Evolutionary conservation across 2,888 invertebrate genomes (phyloP).

Genomic region (Epinotia bilunana): DNA sequence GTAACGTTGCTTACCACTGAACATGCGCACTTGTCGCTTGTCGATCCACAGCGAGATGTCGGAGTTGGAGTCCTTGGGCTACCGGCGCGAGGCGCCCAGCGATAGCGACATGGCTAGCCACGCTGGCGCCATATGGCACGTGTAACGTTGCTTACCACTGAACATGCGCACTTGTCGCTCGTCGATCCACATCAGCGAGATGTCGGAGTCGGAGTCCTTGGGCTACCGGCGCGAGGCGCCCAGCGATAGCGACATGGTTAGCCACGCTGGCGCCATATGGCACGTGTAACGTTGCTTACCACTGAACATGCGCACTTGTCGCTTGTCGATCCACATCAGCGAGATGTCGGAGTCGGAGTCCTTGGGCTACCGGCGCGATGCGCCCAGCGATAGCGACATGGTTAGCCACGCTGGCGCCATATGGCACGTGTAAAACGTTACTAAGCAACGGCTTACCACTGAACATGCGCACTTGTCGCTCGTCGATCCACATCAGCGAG

Average conservation of each 20-base stretch:
- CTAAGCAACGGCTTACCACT: slow-evolving; percentile 94
- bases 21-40: slow-evolving; percentile 95
- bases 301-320: slow-evolving; percentile 92
- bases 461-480: slow-evolving; percentile 94
- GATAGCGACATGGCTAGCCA: slow-evolving; percentile 75
- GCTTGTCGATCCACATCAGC: slow-evolving; percentile 56
- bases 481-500: neutral
- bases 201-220: slow-evolving; percentile 81
- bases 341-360: slow-evolving; percentile 82
- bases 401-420: slow-evolving; percentile 50
- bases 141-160: slow-evolving; percentile 86
- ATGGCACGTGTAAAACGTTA: neutral
- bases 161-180: slow-evolving; percentile 96
- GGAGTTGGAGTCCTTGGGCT: slow-evolving; percentile 68
- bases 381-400: slow-evolving; percentile 56
- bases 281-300: neutral
- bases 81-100: slow-evolving; percentile 73
- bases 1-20: slow-evolving; percentile 87
- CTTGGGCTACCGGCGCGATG: neutral
- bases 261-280: slow-evolving; percentile 64
- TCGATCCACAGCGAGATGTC: slow-evolving; percentile 96
- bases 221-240: slow-evolving; percentile 74
- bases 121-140: slow-evolving; percentile 63
- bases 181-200: slow-evolving; percentile 93
- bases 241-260: slow-evolving; percentile 70